Base-by-base conservation (phyloP, 2,888 invertebrate genomes). In the Belgica antarctica region DNA sequence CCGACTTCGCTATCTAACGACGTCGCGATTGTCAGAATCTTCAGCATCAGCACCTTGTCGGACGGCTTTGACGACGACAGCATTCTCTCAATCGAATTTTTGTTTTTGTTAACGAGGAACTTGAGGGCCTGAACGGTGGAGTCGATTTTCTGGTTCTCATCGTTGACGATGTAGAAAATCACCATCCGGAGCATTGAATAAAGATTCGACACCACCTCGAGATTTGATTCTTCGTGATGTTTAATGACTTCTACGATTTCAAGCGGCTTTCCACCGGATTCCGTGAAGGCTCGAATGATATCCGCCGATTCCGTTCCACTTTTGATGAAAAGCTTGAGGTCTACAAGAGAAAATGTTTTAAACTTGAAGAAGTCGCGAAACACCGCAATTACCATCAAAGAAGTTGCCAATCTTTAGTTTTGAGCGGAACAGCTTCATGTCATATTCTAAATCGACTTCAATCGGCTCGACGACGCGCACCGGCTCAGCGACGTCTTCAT, bases 161-260 rank as follows among this genome's bases (percentile, higher is more conserved):
- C 57, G 7, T 69, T 24, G 4, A n/a, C 36, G 8, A 41, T 41
- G 1, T 22, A 1, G 10, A 17, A 57, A 12, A 61, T 25, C 1
- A 70, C 12, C 8, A 36, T 15, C 5, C 28, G 36, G 0, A 70
- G 46, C 36, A 70, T 27, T 3, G 25, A 15, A 25, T 61, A 70
- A 1, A 70, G 24, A 12, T 19, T 61, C 17, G 61, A 59, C 1
- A 70, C 10, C 1, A 46, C 4, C 19, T 70, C 70, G 0, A 61
- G 7, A n/a, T 17, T 41, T 19, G 36, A 27, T 25, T 70, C 61
- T 25, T 70, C 41, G 17, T 61, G 22, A 24, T 28, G 34, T 36
- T 68, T 68, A 10, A 70, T 70, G 12, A 15, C 24, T 34, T 70
- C 70, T 0, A 61, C 61, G 27, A 70, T 59, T 19, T 70, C 70